Conservation (phyloP, 2,113 vertebrate genomes). For the Aegypius monachus region DNA sequence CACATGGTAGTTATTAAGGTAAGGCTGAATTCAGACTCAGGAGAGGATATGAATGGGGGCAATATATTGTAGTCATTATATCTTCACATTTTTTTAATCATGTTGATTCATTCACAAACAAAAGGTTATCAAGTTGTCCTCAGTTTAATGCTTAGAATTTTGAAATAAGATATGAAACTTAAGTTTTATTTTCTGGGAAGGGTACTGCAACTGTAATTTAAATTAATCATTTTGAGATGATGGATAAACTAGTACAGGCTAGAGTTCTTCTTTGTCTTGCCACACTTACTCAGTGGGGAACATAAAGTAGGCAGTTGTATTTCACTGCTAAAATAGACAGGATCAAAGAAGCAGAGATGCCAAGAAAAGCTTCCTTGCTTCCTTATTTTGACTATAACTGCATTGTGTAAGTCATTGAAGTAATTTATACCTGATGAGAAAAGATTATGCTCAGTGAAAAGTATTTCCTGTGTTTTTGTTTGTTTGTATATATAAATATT, state of each 20-base stretch:
- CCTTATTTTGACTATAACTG: background rate
- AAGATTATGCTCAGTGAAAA: background rate
- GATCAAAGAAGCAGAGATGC: background rate
- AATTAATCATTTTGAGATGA: background rate
- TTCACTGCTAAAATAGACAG: background rate
- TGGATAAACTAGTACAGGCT: background rate
- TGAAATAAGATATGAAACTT: background rate
- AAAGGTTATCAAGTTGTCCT: background rate
- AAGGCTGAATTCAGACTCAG: background rate
- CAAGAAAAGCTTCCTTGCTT: background rate
- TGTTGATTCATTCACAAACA: background rate
- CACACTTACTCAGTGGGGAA: background rate
- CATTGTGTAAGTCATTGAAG: background rate
- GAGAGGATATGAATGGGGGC: background rate
- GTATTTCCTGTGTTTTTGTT: background rate
- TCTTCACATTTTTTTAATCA: background rate
- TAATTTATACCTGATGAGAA: background rate
- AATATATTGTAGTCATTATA: background rate
- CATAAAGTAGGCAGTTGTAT: background rate
- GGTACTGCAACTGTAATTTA: background rate
- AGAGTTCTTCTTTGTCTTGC: background rate
- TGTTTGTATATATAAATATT: background rate
- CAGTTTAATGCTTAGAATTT: background rate
- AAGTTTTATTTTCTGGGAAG: background rate
- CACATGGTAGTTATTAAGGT: background rate